phyloP scores from a whole-genome alignment of 2,888 invertebrate species.

The Plagodis pulveraria region DNA sequence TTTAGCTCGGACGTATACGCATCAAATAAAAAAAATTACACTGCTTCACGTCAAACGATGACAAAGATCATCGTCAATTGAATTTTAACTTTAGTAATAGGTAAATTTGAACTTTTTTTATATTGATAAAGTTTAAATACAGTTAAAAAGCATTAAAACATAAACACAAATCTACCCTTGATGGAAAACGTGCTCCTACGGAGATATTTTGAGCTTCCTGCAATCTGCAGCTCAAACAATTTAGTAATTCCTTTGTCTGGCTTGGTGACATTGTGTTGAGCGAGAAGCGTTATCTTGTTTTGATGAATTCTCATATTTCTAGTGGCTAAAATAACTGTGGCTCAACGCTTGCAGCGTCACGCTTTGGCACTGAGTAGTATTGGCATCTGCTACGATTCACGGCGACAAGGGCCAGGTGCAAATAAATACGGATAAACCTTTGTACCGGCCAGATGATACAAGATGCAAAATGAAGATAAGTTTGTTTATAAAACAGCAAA shows the following conservation, averaged over 20 bases:
- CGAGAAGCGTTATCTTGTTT: conserved; percentile 28
- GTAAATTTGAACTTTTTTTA: too few species aligned
- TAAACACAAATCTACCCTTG: background rate
- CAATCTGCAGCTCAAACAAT: conserved; percentile 17
- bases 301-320: conserved; percentile 39
- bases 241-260: conserved; percentile 22
- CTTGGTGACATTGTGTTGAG: conserved; percentile 14
- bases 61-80: too few species aligned
- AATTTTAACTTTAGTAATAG: too few species aligned
- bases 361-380: conserved; percentile 60
- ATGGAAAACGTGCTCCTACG: conserved; percentile 17
- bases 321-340: conserved; percentile 45
- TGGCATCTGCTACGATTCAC: conserved; percentile 51
- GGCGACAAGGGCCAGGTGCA: conserved; percentile 46
- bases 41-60: too few species aligned
- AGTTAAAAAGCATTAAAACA: conserved; percentile 4
- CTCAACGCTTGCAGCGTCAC: conserved; percentile 49
- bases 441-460: conserved; percentile 12
- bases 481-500: too few species aligned
- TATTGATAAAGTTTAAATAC: background rate
- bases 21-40: too few species aligned
- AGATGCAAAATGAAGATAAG: too few species aligned
- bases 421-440: conserved; percentile 19
- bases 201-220: conserved; percentile 11
- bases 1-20: too few species aligned